Conservation (phyloP, 2,113 vertebrate genomes). For the Nothobranchius furzeri region DNA sequence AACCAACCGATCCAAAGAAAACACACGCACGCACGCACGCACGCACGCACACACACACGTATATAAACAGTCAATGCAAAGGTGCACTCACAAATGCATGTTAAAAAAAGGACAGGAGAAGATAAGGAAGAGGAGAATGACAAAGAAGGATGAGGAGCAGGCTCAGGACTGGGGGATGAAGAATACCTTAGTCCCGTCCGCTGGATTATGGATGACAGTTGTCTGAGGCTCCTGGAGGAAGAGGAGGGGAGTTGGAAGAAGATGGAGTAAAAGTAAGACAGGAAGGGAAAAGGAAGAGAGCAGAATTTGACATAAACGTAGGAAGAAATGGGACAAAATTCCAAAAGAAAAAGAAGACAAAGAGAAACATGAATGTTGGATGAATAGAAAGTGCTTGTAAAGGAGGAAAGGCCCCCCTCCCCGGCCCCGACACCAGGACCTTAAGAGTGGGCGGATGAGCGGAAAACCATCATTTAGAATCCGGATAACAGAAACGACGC, state of each 20-base stretch:
- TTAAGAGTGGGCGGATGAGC: constrained; percentile 51
- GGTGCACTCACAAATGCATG: constrained; percentile 38
- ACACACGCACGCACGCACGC: constrained; percentile 1
- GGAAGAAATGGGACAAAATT: constrained; percentile 33
- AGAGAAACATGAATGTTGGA: constrained; percentile 40
- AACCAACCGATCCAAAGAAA: too few species aligned
- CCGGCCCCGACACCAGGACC: constrained; percentile 29
- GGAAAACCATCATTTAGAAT: constrained; percentile 52
- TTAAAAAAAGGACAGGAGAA: constrained; percentile 23
- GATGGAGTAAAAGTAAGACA: constrained; percentile 36
- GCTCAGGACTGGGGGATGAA: constrained; percentile 36
- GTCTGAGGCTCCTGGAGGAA: constrained; percentile 78
- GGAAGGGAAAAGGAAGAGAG: constrained; percentile 25
- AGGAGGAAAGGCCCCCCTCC: constrained; percentile 33
- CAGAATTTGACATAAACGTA: constrained; percentile 41
- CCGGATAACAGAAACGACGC: not conserved
- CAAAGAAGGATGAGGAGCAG: constrained; percentile 25
- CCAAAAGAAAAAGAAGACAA: constrained; percentile 23
- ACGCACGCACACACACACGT: constrained; percentile 8
- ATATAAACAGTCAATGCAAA: not conserved
- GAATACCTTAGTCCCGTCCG: constrained; percentile 76
- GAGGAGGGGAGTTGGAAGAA: constrained; percentile 34
- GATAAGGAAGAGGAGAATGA: not conserved
- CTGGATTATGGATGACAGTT: constrained; percentile 81
- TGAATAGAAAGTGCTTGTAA: constrained; percentile 53